Evolutionary conservation across 2,797 vertebrate species (phyloP), one percentile per base, ranked within the genome.

Genomic region (Notolepis coatsorum): DNA sequence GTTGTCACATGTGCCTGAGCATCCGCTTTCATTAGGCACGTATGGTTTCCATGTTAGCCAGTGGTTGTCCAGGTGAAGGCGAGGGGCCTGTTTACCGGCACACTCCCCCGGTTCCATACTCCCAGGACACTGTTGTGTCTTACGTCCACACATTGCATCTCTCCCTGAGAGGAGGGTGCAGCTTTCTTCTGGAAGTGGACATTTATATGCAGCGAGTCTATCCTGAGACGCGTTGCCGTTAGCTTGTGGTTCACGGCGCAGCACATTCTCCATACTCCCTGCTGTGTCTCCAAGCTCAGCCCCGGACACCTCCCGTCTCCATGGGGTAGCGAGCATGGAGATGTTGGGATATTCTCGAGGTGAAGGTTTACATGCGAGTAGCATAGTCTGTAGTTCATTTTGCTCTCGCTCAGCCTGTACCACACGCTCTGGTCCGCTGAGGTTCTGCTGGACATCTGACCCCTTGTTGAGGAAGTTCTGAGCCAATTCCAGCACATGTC

Each of bases 401-500:
- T 5, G 31, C 38, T 58, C 27, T 9, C 52, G 20, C 7, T 6
- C 0, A 0, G 35, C 23, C 10, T 45, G 25, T 7, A 21, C 56
- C 35, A 54, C 42, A 47, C 33, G 31, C 13, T 69, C 63, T 20
- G 38, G 53, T 52, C 30, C 63, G 61, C 57, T 66, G 10, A 62
- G 12, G 12, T 71, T 31, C 2, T 33, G 10, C 35, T 46, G 23
- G 50, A 72, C 25, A 17, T 68, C 67, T 45, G 66, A 48, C 28
- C 27, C 43, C 4, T 51, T 77, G 12, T 62, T 48, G 1, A 82
- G 69, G 61, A 91, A 88, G 15, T 74, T 73, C 47, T 89, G 73
- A 65, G 88, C 84, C 90, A 87, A 92, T 5, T 75, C 74, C 64
- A 90, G 64, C 37, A 85, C 84, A 57, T 84, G 74, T 10, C 65